These are phyloP conservation scores for Microctenopoma lineatum DNA, from an alignment of 2,797 vertebrate species.

Conservation along the genomic window DNA sequence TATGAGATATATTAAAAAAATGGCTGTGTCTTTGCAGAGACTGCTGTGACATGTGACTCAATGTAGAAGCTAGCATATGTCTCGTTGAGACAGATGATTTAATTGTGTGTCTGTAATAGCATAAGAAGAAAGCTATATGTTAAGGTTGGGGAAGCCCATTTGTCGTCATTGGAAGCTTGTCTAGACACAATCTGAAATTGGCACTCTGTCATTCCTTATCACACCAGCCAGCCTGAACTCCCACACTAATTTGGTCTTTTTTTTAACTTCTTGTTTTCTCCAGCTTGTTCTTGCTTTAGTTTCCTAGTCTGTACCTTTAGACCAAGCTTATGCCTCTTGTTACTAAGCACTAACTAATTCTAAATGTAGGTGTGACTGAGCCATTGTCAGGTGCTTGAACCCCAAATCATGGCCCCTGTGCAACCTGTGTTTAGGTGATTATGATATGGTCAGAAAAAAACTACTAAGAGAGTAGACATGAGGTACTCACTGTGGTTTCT, in stretches of 20 bases:
- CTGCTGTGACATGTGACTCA: conserved; percentile 87
- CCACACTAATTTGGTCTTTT: conserved; percentile 15
- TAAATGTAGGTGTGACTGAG: conserved; percentile 20
- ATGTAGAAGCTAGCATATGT: conserved; percentile 88
- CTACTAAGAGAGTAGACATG: conserved; percentile 1
- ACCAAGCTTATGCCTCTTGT: conserved; percentile 16
- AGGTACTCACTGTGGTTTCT: conserved; percentile 30
- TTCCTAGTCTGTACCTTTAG: not conserved
- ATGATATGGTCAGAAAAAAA: conserved; percentile 6
- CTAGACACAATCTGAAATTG: conserved; percentile 39
- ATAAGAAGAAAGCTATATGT: conserved; percentile 71
- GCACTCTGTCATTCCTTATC: conserved; percentile 26
- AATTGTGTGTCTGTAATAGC: conserved; percentile 87
- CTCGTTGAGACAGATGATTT: conserved; percentile 84
- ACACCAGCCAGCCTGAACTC: conserved; percentile 42
- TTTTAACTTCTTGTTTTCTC: conserved; percentile 30
- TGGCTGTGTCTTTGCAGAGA: conserved; percentile 87
- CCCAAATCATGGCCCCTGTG: conserved; percentile 22
- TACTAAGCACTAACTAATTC: conserved; percentile 25
- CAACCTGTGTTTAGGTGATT: conserved; percentile 18
- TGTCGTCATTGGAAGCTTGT: conserved; percentile 44
- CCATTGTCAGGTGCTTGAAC: conserved; percentile 45
- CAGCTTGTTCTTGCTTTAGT: conserved; percentile 13
- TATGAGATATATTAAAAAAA: conserved; percentile 82
- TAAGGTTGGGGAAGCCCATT: conserved; percentile 77